phyloP scores from a whole-genome alignment of 2,113 vertebrate species.

The Caranx ignobilis region DNA sequence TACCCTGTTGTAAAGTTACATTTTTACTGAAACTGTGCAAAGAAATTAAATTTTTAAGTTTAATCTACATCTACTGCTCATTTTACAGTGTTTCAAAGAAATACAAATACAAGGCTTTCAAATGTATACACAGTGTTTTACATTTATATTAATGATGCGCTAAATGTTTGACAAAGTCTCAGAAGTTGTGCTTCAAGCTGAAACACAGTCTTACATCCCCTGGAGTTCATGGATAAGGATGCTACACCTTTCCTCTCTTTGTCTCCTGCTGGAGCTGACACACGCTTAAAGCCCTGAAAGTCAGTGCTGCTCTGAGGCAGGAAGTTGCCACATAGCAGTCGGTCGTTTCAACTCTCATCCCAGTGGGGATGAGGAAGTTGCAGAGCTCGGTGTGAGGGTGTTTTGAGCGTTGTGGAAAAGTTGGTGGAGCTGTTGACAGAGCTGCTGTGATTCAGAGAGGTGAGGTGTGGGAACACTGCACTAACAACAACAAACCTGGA shows the following conservation, averaged over 20 bases:
- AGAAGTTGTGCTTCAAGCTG: conserved; percentile 14
- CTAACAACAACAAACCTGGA: background rate
- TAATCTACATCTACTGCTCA: background rate
- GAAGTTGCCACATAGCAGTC: conserved; percentile 53
- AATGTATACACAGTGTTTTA: background rate
- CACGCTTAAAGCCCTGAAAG: conserved; percentile 57
- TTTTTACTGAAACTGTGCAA: conserved; percentile 24
- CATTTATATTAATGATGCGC: background rate
- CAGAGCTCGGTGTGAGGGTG: conserved; percentile 28
- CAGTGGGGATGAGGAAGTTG: conserved; percentile 36
- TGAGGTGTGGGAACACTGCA: background rate
- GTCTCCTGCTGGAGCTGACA: conserved; percentile 77
- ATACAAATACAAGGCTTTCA: background rate
- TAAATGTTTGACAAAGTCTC: background rate
- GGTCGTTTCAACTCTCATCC: conserved; percentile 29
- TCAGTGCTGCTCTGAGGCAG: conserved; percentile 55
- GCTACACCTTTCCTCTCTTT: conserved; percentile 95
- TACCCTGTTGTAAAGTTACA: background rate
- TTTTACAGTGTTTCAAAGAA: background rate
- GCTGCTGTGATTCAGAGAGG: conserved; percentile 8
- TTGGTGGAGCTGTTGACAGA: background rate
- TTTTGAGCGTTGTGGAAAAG: background rate
- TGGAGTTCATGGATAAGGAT: conserved; percentile 80
- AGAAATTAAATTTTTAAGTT: background rate
- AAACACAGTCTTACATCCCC: conserved; percentile 2